Conservation (phyloP, 2,888 invertebrate genomes). For the Melipona bicolor region DNA sequence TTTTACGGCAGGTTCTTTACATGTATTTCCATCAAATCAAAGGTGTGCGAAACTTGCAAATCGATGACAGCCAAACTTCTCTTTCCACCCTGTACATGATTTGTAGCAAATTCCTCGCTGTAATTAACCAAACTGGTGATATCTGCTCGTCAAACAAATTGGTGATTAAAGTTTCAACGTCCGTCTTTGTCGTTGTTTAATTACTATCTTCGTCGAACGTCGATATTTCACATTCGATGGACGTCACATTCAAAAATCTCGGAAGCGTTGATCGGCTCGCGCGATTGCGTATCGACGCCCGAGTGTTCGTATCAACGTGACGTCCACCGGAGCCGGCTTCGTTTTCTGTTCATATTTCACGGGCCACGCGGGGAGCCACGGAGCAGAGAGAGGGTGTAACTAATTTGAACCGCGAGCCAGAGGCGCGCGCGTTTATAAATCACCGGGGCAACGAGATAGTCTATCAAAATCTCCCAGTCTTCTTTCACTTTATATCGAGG, state of each 20-base stretch:
- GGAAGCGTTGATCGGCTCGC: background rate
- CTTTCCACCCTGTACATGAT: no score
- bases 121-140: background rate
- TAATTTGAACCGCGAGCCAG: constrained; percentile 36
- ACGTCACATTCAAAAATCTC: background rate
- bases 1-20: no score
- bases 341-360: constrained; percentile 38
- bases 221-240: background rate
- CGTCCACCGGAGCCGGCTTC: constrained; percentile 28
- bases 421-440: constrained; percentile 28
- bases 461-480: constrained; percentile 48
- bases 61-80: no score
- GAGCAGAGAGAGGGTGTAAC: constrained; percentile 13
- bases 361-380: background rate
- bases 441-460: constrained; percentile 26
- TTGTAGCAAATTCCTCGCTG: background rate
- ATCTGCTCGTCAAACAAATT: background rate
- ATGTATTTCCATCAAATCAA: no score
- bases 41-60: no score
- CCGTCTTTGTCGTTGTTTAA: background rate
- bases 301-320: background rate
- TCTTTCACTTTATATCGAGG: constrained; percentile 41
- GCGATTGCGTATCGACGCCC: background rate
- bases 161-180: background rate
- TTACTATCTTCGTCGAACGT: background rate